Evolutionary conservation across 2,797 vertebrate genomes (phyloP), one percentile per base, ranked within the genome.

Genomic region (Xyrichtys novacula): DNA sequence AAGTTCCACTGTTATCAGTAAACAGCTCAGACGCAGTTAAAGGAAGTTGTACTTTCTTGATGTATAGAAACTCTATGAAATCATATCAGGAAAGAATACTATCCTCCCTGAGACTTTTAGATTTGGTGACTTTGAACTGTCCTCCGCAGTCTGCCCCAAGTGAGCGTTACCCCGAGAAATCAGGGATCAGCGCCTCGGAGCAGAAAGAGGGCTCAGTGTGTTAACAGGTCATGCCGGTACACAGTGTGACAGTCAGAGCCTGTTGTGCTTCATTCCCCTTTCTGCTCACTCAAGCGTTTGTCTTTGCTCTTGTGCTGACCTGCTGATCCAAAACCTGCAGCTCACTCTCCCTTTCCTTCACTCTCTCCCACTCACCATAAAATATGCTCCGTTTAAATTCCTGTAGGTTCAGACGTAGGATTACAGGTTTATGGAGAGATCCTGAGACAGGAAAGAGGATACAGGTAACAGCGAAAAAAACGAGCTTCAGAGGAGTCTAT

Each of bases 101-200:
- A 7, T 5, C 34, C 32, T 14, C 64, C 31, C 15, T 58, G 40
- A 40, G 15, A 10, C 40, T 26, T 17, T 28, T 1, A 0, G 7
- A 25, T 15, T 43, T 7, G 47, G 20, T 59, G 74, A 75, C 75
- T 66, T 16, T 63, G 65, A 55, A 19, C 7, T n/a, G 63, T 23
- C 67, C 10, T 80, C 20, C 22, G 62, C 43, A 39, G 28, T 17
- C 7, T 9, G 8, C 5, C 17, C 31, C 43, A 1, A 0, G 29
- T 62, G 47, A 28, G 62, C n/a, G 3, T 19, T 7, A 36, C 50
- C 50, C 28, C 5, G 12, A 65, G 20, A 46, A 62, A 64, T 42
- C 23, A 23, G 59, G 55, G 55, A 65, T 78, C 69, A 66, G 68
- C 5, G 12, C 46, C 46, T 74, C 57, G 14, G 65, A 49, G 57